A percentile compares a stretch with the other conserved stretches of the same genome.
These are phyloP conservation scores for Popillia japonica DNA, from an alignment of 1,140 invertebrate species.

Conservation along the genomic window DNA sequence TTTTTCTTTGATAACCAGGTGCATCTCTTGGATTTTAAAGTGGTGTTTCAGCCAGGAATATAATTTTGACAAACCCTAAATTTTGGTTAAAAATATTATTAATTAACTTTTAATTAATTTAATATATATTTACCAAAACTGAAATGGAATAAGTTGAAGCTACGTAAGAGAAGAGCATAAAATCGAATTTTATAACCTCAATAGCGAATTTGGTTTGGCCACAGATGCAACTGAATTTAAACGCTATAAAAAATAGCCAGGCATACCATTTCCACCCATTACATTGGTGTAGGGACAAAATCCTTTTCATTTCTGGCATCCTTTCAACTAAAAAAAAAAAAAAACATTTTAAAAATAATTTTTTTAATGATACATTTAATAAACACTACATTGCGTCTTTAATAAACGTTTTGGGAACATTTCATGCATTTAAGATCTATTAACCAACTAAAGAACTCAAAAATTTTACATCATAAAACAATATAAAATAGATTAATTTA, in stretches of 20 bases:
- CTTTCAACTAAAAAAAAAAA: conserved; percentile 4
- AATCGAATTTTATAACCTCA: not conserved
- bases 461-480: not conserved
- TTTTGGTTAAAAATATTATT: not conserved
- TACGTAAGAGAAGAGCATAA: not conserved
- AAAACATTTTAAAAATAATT: not conserved
- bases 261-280: not conserved
- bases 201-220: conserved; percentile 8
- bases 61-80: conserved; percentile 3
- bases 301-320: not conserved
- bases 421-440: too few species aligned
- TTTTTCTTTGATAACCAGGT: not conserved
- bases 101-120: not conserved
- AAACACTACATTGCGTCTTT: not conserved
- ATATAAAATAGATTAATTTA: not conserved
- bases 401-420: not conserved
- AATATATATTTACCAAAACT: not conserved
- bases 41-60: not conserved
- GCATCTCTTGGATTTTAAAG: not conserved
- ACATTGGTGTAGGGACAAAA: not conserved
- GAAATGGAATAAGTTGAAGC: not conserved
- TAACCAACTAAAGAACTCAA: not conserved
- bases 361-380: not conserved
- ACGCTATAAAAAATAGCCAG: not conserved
- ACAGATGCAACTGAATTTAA: not conserved